Percentiles rank a stretch among this genome's conserved stretches.
Evolutionary conservation across 2,113 vertebrate genomes (phyloP).

Genomic region (Xiphophorus hellerii): DNA sequence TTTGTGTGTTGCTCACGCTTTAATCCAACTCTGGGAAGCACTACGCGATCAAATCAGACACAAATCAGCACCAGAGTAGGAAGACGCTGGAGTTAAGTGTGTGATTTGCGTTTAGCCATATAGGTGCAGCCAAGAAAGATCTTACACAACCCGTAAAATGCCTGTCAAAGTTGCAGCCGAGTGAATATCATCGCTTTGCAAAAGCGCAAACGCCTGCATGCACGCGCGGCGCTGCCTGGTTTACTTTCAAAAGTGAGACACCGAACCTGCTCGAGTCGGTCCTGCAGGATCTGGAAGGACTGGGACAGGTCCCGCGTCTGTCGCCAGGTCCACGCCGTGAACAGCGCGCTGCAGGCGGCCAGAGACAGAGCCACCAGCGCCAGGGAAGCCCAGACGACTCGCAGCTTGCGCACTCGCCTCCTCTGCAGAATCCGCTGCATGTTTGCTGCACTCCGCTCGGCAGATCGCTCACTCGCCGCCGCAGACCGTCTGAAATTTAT

Average conservation of each 20-base stretch:
- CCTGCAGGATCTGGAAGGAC: conserved; percentile 82
- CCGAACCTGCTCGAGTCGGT: conserved; percentile 81
- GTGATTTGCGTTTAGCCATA: conserved; percentile 47
- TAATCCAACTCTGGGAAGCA: conserved; percentile 1
- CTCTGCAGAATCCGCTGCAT: conserved; percentile 83
- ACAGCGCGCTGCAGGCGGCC: conserved; percentile 81
- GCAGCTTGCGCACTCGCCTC: conserved; percentile 77
- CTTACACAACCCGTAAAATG: conserved; percentile 59
- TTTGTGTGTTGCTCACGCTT: not conserved
- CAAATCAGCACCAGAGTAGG: conserved; percentile 40
- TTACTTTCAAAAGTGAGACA: conserved; percentile 9
- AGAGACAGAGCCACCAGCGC: conserved; percentile 80
- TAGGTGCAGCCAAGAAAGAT: conserved; percentile 54
- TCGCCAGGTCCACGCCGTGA: conserved; percentile 83
- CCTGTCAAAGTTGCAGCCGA: conserved; percentile 30
- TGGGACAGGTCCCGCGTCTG: conserved; percentile 82
- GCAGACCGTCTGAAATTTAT: conserved; percentile 54
- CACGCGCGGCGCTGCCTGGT: conserved; percentile 2
- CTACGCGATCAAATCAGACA: conserved; percentile 60
- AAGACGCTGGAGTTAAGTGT: conserved; percentile 14
- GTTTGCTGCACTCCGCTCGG: conserved; percentile 57
- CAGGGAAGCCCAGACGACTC: conserved; percentile 78
- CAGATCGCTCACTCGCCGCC: conserved; percentile 58
- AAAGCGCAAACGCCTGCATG: conserved; percentile 15
- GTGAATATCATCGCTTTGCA: conserved; percentile 36